Conservation (phyloP, 2,888 invertebrate species). For the Portevinia maculata region DNA sequence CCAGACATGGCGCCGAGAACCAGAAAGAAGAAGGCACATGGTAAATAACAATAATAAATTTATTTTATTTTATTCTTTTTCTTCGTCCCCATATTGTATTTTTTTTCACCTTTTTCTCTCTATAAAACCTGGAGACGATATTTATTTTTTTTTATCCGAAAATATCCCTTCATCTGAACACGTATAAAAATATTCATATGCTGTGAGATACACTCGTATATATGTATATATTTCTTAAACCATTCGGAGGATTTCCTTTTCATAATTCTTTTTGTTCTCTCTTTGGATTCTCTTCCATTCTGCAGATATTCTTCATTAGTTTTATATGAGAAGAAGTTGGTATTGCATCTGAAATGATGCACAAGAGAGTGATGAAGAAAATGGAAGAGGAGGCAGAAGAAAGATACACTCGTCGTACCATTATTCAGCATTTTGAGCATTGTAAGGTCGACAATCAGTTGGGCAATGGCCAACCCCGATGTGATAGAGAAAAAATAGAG, state of each 20-base stretch:
- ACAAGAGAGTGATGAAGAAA: slow-evolving; percentile 2
- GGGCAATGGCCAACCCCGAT: slow-evolving; percentile 43
- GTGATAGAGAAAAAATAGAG: not conserved
- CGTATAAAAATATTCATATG: slow-evolving; percentile 71
- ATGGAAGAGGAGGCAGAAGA: not conserved
- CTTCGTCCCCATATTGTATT: slow-evolving; percentile 34
- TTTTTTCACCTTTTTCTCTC: slow-evolving; percentile 58
- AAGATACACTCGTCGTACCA: slow-evolving; percentile 12
- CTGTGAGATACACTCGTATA: slow-evolving; percentile 44
- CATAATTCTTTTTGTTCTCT: slow-evolving; percentile 51
- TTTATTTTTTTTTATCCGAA: slow-evolving; percentile 67
- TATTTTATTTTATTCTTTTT: slow-evolving; percentile 70
- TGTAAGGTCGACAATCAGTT: slow-evolving; percentile 53
- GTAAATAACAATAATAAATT: slow-evolving; percentile 82
- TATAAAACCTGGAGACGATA: slow-evolving; percentile 75
- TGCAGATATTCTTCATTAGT: slow-evolving; percentile 33
- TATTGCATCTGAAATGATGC: slow-evolving; percentile 62
- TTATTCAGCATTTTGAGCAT: slow-evolving; percentile 48
- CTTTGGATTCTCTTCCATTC: slow-evolving; percentile 36
- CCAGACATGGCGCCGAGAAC: slow-evolving; percentile 83
- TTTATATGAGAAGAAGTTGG: slow-evolving; percentile 19
- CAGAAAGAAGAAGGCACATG: slow-evolving; percentile 83
- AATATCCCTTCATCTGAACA: slow-evolving; percentile 23
- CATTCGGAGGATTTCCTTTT: slow-evolving; percentile 69
- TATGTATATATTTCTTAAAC: slow-evolving; percentile 8